phyloP scores from a whole-genome alignment of 2,113 vertebrate genomes.

The Bos taurus region DNA sequence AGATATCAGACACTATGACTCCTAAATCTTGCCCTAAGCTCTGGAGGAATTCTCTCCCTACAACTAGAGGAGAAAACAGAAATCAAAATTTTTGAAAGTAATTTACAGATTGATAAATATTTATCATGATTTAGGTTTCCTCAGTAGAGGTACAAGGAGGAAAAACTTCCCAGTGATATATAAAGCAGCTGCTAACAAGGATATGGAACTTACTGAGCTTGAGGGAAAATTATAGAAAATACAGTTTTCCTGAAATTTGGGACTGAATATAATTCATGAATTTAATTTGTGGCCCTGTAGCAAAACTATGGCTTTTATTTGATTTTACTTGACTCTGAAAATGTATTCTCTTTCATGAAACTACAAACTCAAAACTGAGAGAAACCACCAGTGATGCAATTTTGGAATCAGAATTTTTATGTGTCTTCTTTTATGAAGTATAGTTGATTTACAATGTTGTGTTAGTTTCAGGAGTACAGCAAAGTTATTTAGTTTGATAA shows the following conservation, averaged over 20 bases:
- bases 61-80: neutral
- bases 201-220: neutral
- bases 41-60: neutral
- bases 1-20: neutral
- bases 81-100: neutral
- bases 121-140: neutral
- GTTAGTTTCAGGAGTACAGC: neutral
- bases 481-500: neutral
- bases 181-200: neutral
- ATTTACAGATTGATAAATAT: neutral
- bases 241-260: neutral
- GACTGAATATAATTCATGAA: neutral
- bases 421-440: neutral
- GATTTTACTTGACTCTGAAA: neutral
- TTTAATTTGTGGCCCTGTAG: neutral
- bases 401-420: neutral
- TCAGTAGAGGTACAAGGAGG: neutral
- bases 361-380: neutral
- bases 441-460: neutral
- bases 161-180: neutral
- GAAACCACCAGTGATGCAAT: neutral
- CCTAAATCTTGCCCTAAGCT: neutral
- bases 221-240: slow-evolving; percentile 2
- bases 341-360: neutral
- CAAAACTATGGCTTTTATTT: neutral